phyloP scores from a whole-genome alignment of 2,797 vertebrate species.

The Anguilla anguilla region DNA sequence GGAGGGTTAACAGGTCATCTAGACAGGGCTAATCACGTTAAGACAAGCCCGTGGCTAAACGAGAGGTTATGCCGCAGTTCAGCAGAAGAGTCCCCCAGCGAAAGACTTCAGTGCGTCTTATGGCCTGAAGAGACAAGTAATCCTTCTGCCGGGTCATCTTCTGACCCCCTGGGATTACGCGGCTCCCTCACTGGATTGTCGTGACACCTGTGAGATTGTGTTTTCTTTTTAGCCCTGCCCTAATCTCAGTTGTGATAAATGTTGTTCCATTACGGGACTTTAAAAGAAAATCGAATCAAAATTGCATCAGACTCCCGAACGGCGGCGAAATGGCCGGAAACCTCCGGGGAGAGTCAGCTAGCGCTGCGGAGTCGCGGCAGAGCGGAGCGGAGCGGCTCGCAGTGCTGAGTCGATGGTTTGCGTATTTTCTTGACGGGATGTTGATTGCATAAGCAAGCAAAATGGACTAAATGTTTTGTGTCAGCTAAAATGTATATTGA shows the following conservation, averaged over 20 bases:
- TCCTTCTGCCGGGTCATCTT: neutral
- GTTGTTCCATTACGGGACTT: conserved; percentile 15
- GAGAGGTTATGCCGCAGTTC: neutral
- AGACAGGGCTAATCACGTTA: conserved; percentile 53
- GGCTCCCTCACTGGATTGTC: conserved; percentile 15
- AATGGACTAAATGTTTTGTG: neutral
- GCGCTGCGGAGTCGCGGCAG: no score
- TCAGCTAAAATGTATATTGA: conserved; percentile 1
- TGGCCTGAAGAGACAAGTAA: neutral
- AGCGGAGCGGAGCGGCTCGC: neutral
- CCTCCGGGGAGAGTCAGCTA: neutral
- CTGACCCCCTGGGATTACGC: conserved; percentile 7
- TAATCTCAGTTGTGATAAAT: conserved; percentile 17
- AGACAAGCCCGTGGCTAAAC: conserved; percentile 9
- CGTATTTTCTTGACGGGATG: neutral
- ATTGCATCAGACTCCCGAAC: conserved; percentile 1
- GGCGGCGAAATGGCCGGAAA: neutral
- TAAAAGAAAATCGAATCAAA: conserved; percentile 21
- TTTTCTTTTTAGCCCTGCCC: neutral
- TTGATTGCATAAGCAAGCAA: neutral
- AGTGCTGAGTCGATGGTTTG: neutral
- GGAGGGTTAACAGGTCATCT: conserved; percentile 29
- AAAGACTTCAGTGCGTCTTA: conserved; percentile 13
- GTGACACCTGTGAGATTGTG: neutral
- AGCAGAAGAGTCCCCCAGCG: neutral